Evolutionary conservation across 2,888 invertebrate genomes (phyloP).

Genomic region (Belgica antarctica): DNA sequence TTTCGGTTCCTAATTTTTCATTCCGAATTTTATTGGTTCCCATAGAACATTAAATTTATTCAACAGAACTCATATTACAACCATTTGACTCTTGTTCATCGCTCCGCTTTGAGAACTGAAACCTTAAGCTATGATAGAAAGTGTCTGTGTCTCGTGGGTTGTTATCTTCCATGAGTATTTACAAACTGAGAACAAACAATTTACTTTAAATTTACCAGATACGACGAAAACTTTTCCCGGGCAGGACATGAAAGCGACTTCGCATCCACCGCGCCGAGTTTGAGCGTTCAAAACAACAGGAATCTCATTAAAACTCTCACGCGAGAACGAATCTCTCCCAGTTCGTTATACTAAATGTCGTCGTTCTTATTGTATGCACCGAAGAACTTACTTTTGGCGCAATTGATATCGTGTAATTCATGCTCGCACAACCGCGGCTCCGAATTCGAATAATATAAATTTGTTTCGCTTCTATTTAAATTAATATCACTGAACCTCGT

Average conservation of each 20-base stretch:
- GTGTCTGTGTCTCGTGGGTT: not conserved
- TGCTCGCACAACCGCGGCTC: conserved; percentile 54
- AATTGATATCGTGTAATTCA: conserved; percentile 54
- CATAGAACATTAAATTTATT: conserved; percentile 15
- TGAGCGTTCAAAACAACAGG: conserved; percentile 8
- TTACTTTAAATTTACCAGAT: not conserved
- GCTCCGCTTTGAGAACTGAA: not conserved
- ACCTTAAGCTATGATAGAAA: not conserved
- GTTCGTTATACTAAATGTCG: conserved; percentile 41
- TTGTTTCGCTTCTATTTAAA: conserved; percentile 45
- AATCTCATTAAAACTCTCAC: conserved; percentile 25
- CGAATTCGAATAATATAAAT: conserved; percentile 50
- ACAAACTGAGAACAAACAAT: not conserved
- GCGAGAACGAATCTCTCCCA: not conserved
- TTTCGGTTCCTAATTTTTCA: too few relatives aligned
- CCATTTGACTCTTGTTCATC: not conserved
- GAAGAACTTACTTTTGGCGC: conserved; percentile 52
- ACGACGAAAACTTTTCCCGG: not conserved
- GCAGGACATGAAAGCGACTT: not conserved
- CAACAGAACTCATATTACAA: conserved; percentile 3
- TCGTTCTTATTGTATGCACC: conserved; percentile 42
- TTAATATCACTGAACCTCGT: conserved; percentile 45
- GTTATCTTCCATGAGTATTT: conserved; percentile 4
- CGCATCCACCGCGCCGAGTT: too few relatives aligned
- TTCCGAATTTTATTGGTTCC: not conserved